These are phyloP conservation scores for Calycopis cecrops DNA, from an alignment of 1,140 invertebrate species.

Conservation along the genomic window DNA sequence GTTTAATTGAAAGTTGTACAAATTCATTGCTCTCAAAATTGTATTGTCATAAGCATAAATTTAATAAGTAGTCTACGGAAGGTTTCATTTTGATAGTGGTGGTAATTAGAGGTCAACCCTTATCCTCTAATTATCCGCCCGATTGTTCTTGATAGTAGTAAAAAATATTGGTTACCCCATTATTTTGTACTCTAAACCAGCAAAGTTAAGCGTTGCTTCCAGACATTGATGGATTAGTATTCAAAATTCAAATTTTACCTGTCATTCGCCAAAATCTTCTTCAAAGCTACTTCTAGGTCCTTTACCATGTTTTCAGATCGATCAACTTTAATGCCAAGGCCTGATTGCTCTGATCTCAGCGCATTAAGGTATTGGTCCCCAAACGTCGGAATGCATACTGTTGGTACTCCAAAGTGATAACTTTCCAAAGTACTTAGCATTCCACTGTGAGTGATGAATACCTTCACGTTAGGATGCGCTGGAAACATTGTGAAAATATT, in stretches of 20 bases:
- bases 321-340: constrained; percentile 26
- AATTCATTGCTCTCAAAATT: no score
- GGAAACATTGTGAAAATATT: constrained; percentile 17
- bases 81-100: no score
- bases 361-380: constrained; percentile 69
- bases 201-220: no score
- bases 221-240: no score
- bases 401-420: constrained; percentile 75
- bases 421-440: constrained; percentile 77
- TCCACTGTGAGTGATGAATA: constrained; percentile 81
- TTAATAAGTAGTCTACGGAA: no score
- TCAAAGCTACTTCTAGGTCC: constrained; percentile 22
- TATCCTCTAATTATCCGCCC: no score
- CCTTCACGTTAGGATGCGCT: constrained; percentile 49
- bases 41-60: no score
- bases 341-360: constrained; percentile 16
- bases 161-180: no score
- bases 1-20: no score
- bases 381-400: constrained; percentile 78
- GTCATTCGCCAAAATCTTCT: constrained; percentile 32
- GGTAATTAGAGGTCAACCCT: no score
- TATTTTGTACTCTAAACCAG: no score
- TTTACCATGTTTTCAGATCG: constrained; percentile 24
- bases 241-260: constrained; percentile 29
- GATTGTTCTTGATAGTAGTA: no score